Conservation (phyloP, 2,797 vertebrate genomes). For the Spinibarbus caldwelli region DNA sequence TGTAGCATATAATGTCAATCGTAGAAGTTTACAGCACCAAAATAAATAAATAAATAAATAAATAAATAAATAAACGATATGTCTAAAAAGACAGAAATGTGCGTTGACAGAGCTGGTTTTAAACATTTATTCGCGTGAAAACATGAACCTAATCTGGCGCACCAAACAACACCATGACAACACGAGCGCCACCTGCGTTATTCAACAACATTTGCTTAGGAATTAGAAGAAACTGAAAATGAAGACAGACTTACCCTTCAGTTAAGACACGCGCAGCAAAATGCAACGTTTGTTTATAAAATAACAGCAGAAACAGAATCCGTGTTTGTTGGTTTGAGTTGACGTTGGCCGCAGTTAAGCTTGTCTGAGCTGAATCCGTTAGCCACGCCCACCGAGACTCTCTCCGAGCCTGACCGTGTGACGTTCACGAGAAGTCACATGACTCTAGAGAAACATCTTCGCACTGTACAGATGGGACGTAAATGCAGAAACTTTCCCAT, state of each 20-base stretch:
- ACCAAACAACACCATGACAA: conserved; percentile 29
- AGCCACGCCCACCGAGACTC: conserved; percentile 34
- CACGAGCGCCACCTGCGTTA: conserved; percentile 37
- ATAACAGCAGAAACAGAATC: background rate
- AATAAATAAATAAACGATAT: too few relatives aligned
- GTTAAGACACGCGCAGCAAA: background rate
- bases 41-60: too few relatives aligned
- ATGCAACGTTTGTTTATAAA: background rate
- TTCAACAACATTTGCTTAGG: background rate
- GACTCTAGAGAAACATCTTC: conserved; percentile 11
- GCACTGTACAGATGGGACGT: background rate
- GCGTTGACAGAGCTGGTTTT: background rate
- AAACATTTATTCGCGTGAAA: background rate
- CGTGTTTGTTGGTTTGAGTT: background rate
- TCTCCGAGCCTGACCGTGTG: conserved; percentile 24
- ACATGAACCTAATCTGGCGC: conserved; percentile 10
- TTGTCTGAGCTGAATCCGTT: conserved; percentile 31
- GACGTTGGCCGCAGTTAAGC: background rate
- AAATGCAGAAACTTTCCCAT: background rate
- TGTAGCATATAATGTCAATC: too few relatives aligned
- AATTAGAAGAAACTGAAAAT: background rate
- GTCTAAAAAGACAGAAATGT: background rate
- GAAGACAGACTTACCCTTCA: conserved; percentile 2
- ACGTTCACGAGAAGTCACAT: conserved; percentile 55
- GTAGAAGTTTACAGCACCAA: background rate